Conservation (phyloP, 2,797 vertebrate genomes). For the Pseudochirops corinnae region DNA sequence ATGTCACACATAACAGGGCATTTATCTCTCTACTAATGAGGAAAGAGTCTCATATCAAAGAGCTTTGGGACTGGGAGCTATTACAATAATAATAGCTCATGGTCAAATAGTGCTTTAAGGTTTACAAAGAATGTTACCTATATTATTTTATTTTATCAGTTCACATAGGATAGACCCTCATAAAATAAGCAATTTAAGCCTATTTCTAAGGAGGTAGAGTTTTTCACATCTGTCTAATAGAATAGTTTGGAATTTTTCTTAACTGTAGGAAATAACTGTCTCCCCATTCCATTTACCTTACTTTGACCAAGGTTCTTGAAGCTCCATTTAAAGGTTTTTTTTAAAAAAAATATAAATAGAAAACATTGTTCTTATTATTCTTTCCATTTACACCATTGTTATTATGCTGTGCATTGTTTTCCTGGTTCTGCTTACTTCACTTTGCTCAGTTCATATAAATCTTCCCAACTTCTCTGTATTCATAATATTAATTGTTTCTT, state of each 20-base stretch:
- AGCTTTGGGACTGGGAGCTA: background rate
- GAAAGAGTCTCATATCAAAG: background rate
- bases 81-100: background rate
- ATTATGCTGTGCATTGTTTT: background rate
- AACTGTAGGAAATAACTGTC: background rate
- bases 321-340: background rate
- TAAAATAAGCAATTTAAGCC: background rate
- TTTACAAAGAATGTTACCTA: background rate
- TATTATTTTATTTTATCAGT: background rate
- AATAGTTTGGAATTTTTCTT: background rate
- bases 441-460: background rate
- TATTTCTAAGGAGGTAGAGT: background rate
- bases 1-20: background rate
- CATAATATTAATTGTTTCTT: background rate
- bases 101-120: background rate
- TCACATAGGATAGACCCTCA: background rate
- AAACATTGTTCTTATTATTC: background rate
- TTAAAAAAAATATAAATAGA: background rate
- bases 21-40: background rate
- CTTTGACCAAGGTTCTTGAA: background rate
- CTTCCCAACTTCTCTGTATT: background rate
- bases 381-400: background rate
- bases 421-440: background rate
- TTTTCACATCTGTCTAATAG: background rate
- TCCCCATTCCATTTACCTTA: background rate